Base-by-base conservation (phyloP, 2,888 invertebrate species). In the Cremastinae sp. region DNA sequence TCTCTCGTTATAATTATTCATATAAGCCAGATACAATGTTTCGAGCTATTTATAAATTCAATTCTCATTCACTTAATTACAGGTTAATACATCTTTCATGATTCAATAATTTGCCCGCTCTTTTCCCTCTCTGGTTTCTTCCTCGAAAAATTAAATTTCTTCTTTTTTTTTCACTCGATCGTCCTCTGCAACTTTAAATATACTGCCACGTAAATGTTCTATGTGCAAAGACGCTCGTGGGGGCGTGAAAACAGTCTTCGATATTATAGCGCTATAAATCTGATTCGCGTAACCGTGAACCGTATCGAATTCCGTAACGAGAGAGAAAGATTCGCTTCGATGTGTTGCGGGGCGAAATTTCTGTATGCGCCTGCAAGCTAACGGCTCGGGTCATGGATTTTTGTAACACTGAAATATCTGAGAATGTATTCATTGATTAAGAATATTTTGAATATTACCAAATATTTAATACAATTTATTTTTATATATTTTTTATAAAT, bases 261-360 rank as follows among this genome's bases (percentile, higher is more conserved):
- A 41, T 75, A 68, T 69, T 51, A 75, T 62, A 43, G 75, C 35
- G 22, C 66, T 10, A 75, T 75, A 75, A 75, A 75, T 75, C 75
- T 66, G 75, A 66, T 71, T 75, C 75, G 22, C 62, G 71, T 75
- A 75, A 75, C 75, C 66, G 43, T 75, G 75, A 75, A 75, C 75
- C 75, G 56, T 75, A 66, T 75, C 75, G 61, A 75, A 75, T 75
- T 66, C 71, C 71, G 47, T 37, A 55, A 75, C 55, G 75, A 71
- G 75, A 45, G 70, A 66, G 66, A 53, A 37, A 65, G 39, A 22
- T 41, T 28, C 28, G 28, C 28, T 5, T 28, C 28, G 12, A 22
- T 22, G 56, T 49, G 10, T 22, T 39, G 18, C 37, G 12, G 47
- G n/a, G 49, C 37, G 47, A 35, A 47, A 49, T 9, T n/a, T 47